Evolutionary conservation across 2,888 invertebrate species (phyloP), one percentile per base, ranked within the genome.

Genomic region (Hyposoter didymator): DNA sequence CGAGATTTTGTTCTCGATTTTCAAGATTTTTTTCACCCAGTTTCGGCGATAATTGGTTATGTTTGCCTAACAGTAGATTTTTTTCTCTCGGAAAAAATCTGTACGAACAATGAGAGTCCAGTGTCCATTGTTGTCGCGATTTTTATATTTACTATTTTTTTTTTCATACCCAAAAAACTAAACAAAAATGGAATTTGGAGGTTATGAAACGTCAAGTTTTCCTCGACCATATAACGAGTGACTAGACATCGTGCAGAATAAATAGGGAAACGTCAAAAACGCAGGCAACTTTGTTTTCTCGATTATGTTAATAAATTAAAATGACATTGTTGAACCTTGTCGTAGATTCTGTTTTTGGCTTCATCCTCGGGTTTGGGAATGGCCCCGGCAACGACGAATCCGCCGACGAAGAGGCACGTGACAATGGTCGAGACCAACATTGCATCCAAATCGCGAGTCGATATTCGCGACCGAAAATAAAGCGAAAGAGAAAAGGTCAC

Each of bases 341-440:
- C 96, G 90, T 96, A 94, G 22, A 96, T 94, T 84, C 96, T 94
- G 86, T 96, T 96, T 39, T 89, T 89, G 62, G 94, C 94, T 17
- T 95, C 95, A 84, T 97, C 97, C 69, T 97, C 97, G 17, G 96
- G 96, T 92, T 96, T 97, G 0, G 97, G 97, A 70, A 97, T 96
- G 14, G 96, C 96, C 70, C 94, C 94, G 74, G 92, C 87, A 59
- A 90, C 90, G 70, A 90, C 83, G 7, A 82, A 43, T 7, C 82
- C 82, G 17, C 62, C 78, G 72, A 86, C 59, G 32, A 88, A 39
- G 17, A 87, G 28, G 75, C 73, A 49, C 28, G 67, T 81, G 62
- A 85, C 8, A 64, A 86, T 66, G 28, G 64, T 74, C 19, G 78
- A 52, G 1, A 78, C 43, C 28, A 84, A 74, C 86, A 86, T 83